Conservation (phyloP, 2,888 invertebrate genomes). For the Keiferia lycopersicella region DNA sequence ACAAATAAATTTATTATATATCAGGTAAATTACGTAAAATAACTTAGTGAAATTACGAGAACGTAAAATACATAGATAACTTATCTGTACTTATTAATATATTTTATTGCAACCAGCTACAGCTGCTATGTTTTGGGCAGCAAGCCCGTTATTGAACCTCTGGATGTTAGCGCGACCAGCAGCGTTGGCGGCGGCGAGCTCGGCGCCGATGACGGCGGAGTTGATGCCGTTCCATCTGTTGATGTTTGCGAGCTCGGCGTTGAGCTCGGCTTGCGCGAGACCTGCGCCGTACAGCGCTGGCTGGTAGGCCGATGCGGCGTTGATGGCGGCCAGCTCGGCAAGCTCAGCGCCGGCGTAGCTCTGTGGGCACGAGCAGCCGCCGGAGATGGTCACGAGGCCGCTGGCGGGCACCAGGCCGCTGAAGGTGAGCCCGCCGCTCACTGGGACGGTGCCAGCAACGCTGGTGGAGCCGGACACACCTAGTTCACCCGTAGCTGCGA, state of each 20-base stretch:
- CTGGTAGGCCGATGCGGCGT: background rate
- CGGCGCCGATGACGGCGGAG: background rate
- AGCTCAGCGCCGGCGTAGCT: background rate
- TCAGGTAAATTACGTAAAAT: background rate
- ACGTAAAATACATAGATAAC: no score
- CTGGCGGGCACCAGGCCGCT: slow-evolving; percentile 39
- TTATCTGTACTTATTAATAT: background rate
- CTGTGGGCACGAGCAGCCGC: slow-evolving; percentile 39
- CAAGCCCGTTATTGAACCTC: background rate
- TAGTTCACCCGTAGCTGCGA: slow-evolving; percentile 37
- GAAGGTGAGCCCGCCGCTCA: slow-evolving; percentile 45
- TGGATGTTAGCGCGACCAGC: background rate
- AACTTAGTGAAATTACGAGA: no score
- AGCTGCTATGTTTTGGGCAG: background rate
- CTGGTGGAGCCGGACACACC: slow-evolving; percentile 41
- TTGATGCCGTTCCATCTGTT: no score
- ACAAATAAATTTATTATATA: background rate
- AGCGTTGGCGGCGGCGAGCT: background rate
- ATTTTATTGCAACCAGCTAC: background rate
- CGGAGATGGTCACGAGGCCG: slow-evolving; percentile 44
- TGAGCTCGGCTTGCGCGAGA: background rate
- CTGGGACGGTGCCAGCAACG: slow-evolving; percentile 46
- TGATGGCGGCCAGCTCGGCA: slow-evolving; percentile 14
- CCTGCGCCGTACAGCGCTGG: background rate
- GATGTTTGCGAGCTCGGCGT: background rate